These are phyloP conservation scores for Phocoena sinus DNA, from an alignment of 2,113 vertebrate genomes.

Conservation along the genomic window DNA sequence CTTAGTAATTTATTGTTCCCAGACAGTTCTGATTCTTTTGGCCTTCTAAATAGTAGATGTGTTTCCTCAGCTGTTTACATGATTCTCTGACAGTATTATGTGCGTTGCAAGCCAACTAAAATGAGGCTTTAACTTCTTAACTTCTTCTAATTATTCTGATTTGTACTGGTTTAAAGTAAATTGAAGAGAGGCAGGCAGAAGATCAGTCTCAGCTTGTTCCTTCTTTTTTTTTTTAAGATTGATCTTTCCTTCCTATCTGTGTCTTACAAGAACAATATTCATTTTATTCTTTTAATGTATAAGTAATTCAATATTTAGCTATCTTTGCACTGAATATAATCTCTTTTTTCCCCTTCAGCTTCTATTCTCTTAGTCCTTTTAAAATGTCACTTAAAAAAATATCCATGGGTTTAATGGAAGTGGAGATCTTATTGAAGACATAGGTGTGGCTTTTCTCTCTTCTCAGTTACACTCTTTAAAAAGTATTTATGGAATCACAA, in stretches of 20 bases:
- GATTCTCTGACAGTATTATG: slow-evolving; percentile 21
- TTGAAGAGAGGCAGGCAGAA: slow-evolving; percentile 25
- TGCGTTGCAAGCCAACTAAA: neutral
- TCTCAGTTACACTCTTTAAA: neutral
- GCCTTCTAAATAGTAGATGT: slow-evolving; percentile 3
- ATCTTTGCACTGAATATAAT: neutral
- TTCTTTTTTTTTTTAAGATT: slow-evolving; percentile 4
- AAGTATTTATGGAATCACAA: neutral
- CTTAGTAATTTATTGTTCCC: slow-evolving; percentile 41
- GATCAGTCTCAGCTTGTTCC: slow-evolving; percentile 35
- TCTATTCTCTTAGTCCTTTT: neutral
- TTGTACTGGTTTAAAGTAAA: slow-evolving; percentile 56
- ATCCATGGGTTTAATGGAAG: neutral
- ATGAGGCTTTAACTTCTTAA: slow-evolving; percentile 26
- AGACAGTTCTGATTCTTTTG: neutral
- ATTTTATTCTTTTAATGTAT: slow-evolving; percentile 42
- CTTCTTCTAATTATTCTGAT: slow-evolving; percentile 55
- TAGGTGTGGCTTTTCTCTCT: neutral
- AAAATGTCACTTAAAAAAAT: slow-evolving; percentile 18
- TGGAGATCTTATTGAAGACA: neutral
- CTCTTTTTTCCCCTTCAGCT: neutral
- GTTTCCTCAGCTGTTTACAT: slow-evolving; percentile 51
- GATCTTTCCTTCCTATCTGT: slow-evolving; percentile 32
- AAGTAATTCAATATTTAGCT: slow-evolving; percentile 33
- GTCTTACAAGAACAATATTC: neutral